Evolutionary conservation across 2,888 invertebrate genomes (phyloP), one percentile per base, ranked within the genome.

Genomic region (Bembecia ichneumoniformis): DNA sequence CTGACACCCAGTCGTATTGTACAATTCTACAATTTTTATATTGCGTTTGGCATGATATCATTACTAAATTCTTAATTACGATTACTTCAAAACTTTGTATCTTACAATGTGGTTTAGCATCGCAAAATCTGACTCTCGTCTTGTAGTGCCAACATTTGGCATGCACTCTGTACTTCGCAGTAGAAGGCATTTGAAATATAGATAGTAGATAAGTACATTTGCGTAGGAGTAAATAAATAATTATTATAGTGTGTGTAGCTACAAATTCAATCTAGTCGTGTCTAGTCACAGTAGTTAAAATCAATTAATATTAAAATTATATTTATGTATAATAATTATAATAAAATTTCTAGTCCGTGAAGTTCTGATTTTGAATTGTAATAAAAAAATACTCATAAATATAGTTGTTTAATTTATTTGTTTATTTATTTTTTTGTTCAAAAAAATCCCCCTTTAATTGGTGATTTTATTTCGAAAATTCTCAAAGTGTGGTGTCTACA

Each of bases 41-140:
- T 77, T 82, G 77, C 77, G 86, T 86, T 86, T 87, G 86, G 87
- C 87, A 87, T 87, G 87, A 84, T 78, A 78, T 81, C 73, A 73
- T 80, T 72, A 86, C 82, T 69, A 82, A 80, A 76, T 74, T 80
- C 59, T 76, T 86, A 74, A 79, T 82, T 74, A 77, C 81, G 80
- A 78, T 77, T 62, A 66, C 82, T 77, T 74, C 72, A 59, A 78
- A 66, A 70, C 66, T 81, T 60, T 81, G 71, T 82, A 74, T 78
- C 64, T 77, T 82, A 65, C 75, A 69, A 65, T 77, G 72, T 68
- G 62, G 63, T 80, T 62, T 70, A 71, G 75, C 73, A 68, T 68
- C 65, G 68, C 76, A 71, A 64, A 71, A 56, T 60, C 63, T 70
- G 74, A 71, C 78, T 78, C 68, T 82, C 84, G 87, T 87, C 86